A percentile compares a stretch with the other conserved stretches of the same genome.
These are phyloP conservation scores for Danaus plexippus DNA, from an alignment of 1,140 invertebrate genomes.

Conservation along the genomic window DNA sequence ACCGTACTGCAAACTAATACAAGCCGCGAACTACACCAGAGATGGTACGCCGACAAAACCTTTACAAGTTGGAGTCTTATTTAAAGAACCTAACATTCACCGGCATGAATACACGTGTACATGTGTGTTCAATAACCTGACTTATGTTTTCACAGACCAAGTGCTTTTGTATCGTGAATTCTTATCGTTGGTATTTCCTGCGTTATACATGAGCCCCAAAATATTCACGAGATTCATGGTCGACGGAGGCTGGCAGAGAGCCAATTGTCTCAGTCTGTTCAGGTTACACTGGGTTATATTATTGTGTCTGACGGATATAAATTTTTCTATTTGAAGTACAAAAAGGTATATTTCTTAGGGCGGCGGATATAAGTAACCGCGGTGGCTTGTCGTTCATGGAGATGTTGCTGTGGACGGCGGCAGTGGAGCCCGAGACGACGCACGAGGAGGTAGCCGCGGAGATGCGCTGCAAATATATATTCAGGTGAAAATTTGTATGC, in stretches of 20 bases:
- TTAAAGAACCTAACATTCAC: too few relatives aligned
- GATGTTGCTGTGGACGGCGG: slow-evolving; percentile 55
- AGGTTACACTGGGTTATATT: slow-evolving; percentile 25
- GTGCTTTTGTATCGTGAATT: slow-evolving; percentile 56
- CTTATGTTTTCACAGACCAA: slow-evolving; percentile 36
- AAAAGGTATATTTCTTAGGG: slow-evolving; percentile 26
- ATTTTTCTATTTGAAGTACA: too few relatives aligned
- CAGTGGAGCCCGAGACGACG: slow-evolving; percentile 53
- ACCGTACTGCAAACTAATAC: slow-evolving; percentile 33
- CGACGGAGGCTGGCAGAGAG: slow-evolving; percentile 57
- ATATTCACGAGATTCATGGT: slow-evolving; percentile 57
- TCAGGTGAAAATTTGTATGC: slow-evolving; percentile 33
- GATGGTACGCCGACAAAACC: slow-evolving; percentile 25
- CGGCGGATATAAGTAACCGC: slow-evolving; percentile 57
- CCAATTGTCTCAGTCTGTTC: slow-evolving; percentile 49
- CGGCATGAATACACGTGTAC: too few relatives aligned
- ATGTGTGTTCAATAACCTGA: not conserved
- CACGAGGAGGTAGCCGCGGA: slow-evolving; percentile 57
- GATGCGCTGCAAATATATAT: slow-evolving; percentile 65
- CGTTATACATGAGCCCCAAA: slow-evolving; percentile 53
- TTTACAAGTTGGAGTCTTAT: too few relatives aligned
- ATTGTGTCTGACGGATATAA: too few relatives aligned
- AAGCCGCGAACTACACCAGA: slow-evolving; percentile 41
- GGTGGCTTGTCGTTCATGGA: slow-evolving; percentile 63
- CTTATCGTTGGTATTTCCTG: slow-evolving; percentile 52